Conservation (phyloP, 2,797 vertebrate genomes). For the Hafferia zeledoni region DNA sequence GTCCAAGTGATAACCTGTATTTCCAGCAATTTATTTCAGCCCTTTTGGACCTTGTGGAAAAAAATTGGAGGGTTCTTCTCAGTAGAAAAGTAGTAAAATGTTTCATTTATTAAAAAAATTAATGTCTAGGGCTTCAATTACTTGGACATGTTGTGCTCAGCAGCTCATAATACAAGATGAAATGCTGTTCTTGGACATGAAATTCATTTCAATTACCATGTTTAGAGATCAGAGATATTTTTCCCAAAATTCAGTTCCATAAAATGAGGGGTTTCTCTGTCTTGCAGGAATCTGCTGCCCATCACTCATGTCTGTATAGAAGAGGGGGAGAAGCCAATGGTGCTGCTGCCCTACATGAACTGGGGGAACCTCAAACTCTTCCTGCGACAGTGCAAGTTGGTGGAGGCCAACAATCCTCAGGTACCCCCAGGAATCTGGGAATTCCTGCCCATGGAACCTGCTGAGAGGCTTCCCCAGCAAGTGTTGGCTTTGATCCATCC, state of each 20-base stretch:
- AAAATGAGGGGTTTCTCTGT: not conserved
- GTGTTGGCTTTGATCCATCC: not conserved
- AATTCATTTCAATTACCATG: not conserved
- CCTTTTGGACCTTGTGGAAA: not conserved
- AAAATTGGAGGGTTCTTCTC: not conserved
- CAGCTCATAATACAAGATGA: not conserved
- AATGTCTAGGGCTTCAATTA: not conserved
- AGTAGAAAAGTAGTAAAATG: not conserved
- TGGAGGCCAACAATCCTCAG: slow-evolving; percentile 99
- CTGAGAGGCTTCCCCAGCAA: not conserved
- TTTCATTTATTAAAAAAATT: not conserved
- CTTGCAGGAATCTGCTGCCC: slow-evolving; percentile 91
- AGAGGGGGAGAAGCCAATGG: slow-evolving; percentile 98
- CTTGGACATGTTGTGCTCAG: not conserved
- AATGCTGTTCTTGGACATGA: not conserved
- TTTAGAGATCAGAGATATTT: not conserved
- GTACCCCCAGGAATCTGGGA: slow-evolving; percentile 62
- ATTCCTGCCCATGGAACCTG: not conserved
- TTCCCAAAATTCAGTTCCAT: not conserved
- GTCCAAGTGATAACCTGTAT: not conserved
- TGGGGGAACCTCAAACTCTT: slow-evolving; percentile 99
- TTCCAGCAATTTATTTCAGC: not conserved
- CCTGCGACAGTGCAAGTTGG: slow-evolving; percentile 96
- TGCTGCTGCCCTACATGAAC: slow-evolving; percentile 94
- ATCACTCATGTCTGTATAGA: slow-evolving; percentile 96